Conservation (phyloP, 2,797 vertebrate species). For the Clamator glandarius region DNA sequence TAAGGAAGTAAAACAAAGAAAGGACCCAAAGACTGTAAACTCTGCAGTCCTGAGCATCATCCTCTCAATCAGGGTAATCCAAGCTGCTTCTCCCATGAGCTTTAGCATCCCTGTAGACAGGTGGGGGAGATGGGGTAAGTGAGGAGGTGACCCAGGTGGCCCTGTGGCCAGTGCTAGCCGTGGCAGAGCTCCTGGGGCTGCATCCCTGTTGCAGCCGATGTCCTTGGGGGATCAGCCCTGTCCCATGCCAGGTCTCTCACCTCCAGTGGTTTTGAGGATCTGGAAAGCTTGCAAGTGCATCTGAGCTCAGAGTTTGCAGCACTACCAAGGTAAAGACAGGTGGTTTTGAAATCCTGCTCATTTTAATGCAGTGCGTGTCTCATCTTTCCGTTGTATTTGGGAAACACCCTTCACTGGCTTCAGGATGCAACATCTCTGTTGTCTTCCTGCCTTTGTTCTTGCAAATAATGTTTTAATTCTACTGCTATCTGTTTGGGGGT, state of each 20-base stretch:
- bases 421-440: fast-evolving
- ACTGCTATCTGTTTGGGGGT: background rate
- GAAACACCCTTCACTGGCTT: background rate
- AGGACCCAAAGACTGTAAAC: background rate
- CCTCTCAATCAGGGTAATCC: background rate
- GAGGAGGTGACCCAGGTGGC: background rate
- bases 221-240: background rate
- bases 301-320: background rate
- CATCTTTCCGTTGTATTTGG: background rate
- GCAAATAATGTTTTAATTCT: background rate
- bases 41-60: too few species aligned
- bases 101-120: too few species aligned
- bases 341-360: background rate
- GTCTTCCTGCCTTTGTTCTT: background rate
- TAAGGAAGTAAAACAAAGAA: background rate
- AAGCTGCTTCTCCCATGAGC: fast-evolving
- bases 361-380: background rate
- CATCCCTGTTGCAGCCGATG: fast-evolving
- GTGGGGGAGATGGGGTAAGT: background rate
- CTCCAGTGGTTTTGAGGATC: background rate
- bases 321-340: too few species aligned
- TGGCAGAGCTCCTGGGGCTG: fast-evolving
- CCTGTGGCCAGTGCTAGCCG: fast-evolving
- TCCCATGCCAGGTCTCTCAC: fast-evolving
- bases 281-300: background rate